Evolutionary conservation across 2,888 invertebrate genomes (phyloP).

Genomic region (Pandemis heparana): DNA sequence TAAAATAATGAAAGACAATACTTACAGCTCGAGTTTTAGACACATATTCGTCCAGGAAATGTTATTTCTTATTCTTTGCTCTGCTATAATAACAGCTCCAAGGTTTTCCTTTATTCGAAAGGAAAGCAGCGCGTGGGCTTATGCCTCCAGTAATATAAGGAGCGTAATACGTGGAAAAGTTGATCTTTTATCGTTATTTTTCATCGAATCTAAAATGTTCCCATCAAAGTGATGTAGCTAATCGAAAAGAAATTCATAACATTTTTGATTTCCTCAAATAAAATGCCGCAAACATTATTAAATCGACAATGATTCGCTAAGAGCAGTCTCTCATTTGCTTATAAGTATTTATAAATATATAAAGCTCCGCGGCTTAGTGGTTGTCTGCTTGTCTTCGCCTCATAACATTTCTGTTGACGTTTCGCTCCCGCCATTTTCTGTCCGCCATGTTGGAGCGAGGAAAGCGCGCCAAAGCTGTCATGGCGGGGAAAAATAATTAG

Average conservation of each 20-base stretch:
- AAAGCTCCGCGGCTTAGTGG: conserved; percentile 73
- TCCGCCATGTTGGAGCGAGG: conserved; percentile 67
- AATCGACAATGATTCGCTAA: conserved; percentile 28
- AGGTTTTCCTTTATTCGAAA: no score
- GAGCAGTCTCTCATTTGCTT: conserved; percentile 36
- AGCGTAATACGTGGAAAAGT: no score
- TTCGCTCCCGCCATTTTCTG: conserved; percentile 52
- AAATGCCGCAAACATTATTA: neutral
- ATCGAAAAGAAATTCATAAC: neutral
- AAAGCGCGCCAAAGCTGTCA: conserved; percentile 81
- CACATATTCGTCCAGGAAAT: no score
- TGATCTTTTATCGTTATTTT: neutral
- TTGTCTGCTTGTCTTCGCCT: conserved; percentile 75
- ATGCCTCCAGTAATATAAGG: no score
- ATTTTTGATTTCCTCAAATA: neutral
- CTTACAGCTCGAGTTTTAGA: no score
- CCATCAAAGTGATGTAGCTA: neutral
- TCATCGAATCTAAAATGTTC: neutral
- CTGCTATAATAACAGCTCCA: no score
- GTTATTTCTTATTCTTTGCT: no score
- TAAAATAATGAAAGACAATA: no score
- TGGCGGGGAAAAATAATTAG: conserved; percentile 82
- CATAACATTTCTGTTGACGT: conserved; percentile 76
- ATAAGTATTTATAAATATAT: conserved; percentile 56
- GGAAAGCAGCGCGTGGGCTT: no score